Base-by-base conservation (phyloP, 2,888 invertebrate genomes). In the Clostera curtula region DNA sequence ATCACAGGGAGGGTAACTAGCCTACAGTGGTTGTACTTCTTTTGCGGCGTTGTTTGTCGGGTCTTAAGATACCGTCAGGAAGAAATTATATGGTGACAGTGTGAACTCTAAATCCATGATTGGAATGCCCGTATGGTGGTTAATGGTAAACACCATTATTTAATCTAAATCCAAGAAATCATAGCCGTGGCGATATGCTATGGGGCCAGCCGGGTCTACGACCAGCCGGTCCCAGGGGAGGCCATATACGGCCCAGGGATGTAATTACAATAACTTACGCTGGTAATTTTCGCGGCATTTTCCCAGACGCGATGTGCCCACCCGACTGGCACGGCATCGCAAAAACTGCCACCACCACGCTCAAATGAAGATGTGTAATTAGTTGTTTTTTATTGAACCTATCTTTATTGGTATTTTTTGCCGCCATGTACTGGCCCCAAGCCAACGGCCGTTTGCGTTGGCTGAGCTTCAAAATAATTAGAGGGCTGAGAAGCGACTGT, bases 281-380 rank as follows among this genome's bases (percentile, higher is more conserved):
- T 42, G 28, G 36, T 40, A 47, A 48, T 56, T 68, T 66, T 64
- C 67, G 55, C 60, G 42, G 36, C 39, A 43, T 47, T 50, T 49
- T 43, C 31, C 48, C 43, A 45, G n/a, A n/a, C 60, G 42, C 38
- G 40, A 43, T 47, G 49, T 49, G 43, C 31, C 48, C 43, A 45
- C 47, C 37, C 45, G 63, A 57, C 36, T 63, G 54, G 55, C 42
- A 63, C 65, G 74, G 65, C 67, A 73, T 71, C 46, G n/a, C n/a
- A n/a, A n/a, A n/a, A n/a, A n/a, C n/a, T n/a, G n/a, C n/a, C n/a
- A n/a, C n/a, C n/a, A 73, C 67, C 77, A 82, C 79, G 82, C 71
- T 79, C 75, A 79, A 82, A 82, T 82, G 82, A 76, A 82, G 77
- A 76, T 69, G 49, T 73, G 76, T 74, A 75, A 80, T 82, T 80